These are phyloP conservation scores for Xiphophorus birchmanni DNA, from an alignment of 2,797 vertebrate species.

Conservation along the genomic window DNA sequence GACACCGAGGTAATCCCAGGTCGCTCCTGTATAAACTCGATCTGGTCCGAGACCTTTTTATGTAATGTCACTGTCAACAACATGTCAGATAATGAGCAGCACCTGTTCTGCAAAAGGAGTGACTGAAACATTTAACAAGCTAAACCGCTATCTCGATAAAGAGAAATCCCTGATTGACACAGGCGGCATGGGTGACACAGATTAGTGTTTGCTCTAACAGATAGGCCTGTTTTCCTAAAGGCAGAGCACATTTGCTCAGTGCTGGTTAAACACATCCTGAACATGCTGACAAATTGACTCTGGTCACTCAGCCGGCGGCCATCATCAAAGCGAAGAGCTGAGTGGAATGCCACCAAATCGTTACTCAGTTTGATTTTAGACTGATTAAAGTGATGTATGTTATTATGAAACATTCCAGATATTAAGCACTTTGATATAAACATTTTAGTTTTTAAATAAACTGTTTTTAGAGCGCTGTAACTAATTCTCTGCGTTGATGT, in stretches of 20 bases:
- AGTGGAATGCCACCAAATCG: constrained; percentile 26
- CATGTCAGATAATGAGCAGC: not conserved
- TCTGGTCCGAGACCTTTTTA: not conserved
- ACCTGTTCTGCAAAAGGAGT: not conserved
- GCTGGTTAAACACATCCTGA: constrained; percentile 75
- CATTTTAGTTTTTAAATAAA: not conserved
- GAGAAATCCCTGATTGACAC: constrained; percentile 69
- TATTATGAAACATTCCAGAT: constrained; percentile 3
- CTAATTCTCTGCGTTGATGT: not conserved
- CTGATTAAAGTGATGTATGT: not conserved
- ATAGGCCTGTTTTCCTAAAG: constrained; percentile 76
- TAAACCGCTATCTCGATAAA: constrained; percentile 23
- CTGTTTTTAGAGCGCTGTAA: not conserved
- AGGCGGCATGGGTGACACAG: constrained; percentile 63
- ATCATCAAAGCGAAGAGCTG: constrained; percentile 27
- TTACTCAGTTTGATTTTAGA: not conserved
- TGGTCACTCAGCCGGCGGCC: constrained; percentile 46
- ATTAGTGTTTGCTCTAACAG: constrained; percentile 76
- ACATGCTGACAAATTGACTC: constrained; percentile 57
- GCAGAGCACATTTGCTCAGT: constrained; percentile 73
- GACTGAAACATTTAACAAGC: constrained; percentile 18
- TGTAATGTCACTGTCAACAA: not conserved
- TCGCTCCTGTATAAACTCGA: not conserved
- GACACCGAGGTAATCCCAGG: not conserved
- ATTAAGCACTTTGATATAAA: not conserved